Percentiles rank a stretch among this genome's conserved stretches.
Conservation (phyloP, 2,797 vertebrate genomes). For the Moxostoma hubbsi region DNA sequence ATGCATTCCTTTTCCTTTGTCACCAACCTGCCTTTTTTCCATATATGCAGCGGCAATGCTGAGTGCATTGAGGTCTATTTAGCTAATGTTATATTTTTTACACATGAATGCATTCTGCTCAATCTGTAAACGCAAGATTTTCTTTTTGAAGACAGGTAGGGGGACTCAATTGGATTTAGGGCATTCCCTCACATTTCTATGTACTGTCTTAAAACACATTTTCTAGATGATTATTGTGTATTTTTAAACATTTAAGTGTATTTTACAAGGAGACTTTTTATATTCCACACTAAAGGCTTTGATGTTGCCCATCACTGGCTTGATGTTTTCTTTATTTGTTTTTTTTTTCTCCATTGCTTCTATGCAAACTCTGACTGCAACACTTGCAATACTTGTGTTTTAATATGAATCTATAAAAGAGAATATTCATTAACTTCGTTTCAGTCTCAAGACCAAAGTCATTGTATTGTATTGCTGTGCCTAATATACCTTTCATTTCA, state of each 20-base stretch:
- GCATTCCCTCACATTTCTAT: conserved; percentile 46
- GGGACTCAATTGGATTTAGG: conserved; percentile 61
- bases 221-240: conserved; percentile 7
- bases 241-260: conserved; percentile 22
- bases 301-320: conserved; percentile 36
- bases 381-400: conserved; percentile 44
- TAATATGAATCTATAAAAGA: conserved; percentile 59
- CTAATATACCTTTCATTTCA: conserved; percentile 50
- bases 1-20: conserved; percentile 59
- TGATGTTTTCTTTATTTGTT: conserved; percentile 34
- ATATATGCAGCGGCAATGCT: conserved; percentile 41
- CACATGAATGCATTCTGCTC: conserved; percentile 56
- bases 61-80: conserved; percentile 44
- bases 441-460: conserved; percentile 62
- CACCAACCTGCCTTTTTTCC: conserved; percentile 58
- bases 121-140: conserved; percentile 52
- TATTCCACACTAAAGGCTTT: conserved; percentile 58
- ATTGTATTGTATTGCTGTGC: conserved; percentile 49
- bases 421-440: conserved; percentile 55
- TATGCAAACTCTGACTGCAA: conserved; percentile 76
- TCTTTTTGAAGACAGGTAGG: conserved; percentile 46
- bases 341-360: conserved; percentile 51
- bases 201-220: conserved; percentile 2
- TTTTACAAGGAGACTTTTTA: conserved; percentile 48
- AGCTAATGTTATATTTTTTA: conserved; percentile 62